Evolutionary conservation across 2,113 vertebrate species (phyloP).

Genomic region (Orcinus orca): DNA sequence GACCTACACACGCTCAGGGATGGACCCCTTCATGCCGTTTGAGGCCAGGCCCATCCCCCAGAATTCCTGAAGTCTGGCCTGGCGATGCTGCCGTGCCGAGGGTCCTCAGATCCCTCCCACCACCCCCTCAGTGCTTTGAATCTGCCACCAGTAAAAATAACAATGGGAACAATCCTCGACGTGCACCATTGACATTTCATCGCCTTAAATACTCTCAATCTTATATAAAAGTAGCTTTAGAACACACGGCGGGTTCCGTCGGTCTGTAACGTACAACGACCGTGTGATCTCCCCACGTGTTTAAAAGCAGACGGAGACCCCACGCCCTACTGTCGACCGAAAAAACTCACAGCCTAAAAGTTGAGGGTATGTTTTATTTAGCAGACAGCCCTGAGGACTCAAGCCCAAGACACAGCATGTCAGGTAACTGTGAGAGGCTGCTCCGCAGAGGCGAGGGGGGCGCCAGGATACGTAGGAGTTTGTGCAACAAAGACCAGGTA

Average conservation of each 20-base stretch:
- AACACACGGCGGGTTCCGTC: accelerated
- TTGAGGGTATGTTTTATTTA: background rate
- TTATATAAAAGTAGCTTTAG: background rate
- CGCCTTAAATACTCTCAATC: too few species aligned
- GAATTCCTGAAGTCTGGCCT: background rate
- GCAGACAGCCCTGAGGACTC: background rate
- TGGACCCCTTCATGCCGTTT: accelerated
- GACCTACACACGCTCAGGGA: accelerated
- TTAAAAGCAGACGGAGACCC: background rate
- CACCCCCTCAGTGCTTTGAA: accelerated
- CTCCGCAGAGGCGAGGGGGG: too few species aligned
- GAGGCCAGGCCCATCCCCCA: background rate
- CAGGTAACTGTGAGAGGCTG: too few species aligned
- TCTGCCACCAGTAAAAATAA: background rate
- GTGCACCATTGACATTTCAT: accelerated
- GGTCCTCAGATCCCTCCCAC: background rate
- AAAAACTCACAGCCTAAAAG: background rate
- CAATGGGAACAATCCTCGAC: accelerated
- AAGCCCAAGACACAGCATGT: background rate
- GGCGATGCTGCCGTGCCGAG: background rate
- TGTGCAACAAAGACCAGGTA: background rate
- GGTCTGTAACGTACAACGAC: too few species aligned
- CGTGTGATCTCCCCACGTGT: background rate
- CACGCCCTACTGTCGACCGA: background rate
- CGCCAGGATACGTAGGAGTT: background rate